These are phyloP conservation scores for Physeter macrocephalus DNA, from an alignment of 2,113 vertebrate genomes.

Conservation along the genomic window DNA sequence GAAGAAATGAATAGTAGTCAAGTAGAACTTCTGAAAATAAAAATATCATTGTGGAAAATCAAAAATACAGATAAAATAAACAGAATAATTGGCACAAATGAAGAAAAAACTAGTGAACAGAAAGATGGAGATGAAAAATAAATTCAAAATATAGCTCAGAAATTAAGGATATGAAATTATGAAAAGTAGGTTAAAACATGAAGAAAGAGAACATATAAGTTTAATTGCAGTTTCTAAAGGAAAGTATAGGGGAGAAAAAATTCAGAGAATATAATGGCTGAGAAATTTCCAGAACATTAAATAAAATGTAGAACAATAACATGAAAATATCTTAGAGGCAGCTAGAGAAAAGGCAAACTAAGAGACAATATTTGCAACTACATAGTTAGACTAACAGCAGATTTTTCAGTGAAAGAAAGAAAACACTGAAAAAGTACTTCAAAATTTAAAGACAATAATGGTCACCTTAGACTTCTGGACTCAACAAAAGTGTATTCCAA, in stretches of 20 bases:
- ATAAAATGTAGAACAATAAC: not conserved
- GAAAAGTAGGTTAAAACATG: not conserved
- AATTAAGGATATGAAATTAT: not conserved
- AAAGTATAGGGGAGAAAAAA: not conserved
- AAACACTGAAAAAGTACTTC: not conserved
- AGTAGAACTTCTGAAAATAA: not conserved
- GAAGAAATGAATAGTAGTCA: not conserved
- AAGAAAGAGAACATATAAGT: not conserved
- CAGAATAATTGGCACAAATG: not conserved
- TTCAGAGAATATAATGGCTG: not conserved
- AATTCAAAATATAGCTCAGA: not conserved
- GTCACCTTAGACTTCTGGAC: not conserved
- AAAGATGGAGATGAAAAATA: not conserved
- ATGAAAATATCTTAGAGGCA: not conserved
- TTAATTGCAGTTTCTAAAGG: not conserved
- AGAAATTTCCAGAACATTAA: not conserved
- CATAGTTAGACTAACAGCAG: not conserved
- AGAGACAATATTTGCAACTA: too few species aligned
- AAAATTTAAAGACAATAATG: not conserved
- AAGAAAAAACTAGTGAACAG: not conserved
- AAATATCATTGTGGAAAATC: not conserved
- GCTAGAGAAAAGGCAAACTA: not conserved
- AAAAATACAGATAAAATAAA: not conserved
- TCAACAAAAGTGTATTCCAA: not conserved
- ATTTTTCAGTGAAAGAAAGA: not conserved